Base-by-base conservation (phyloP, 2,113 vertebrate species). In the Tretioscincus oriximinensis region DNA sequence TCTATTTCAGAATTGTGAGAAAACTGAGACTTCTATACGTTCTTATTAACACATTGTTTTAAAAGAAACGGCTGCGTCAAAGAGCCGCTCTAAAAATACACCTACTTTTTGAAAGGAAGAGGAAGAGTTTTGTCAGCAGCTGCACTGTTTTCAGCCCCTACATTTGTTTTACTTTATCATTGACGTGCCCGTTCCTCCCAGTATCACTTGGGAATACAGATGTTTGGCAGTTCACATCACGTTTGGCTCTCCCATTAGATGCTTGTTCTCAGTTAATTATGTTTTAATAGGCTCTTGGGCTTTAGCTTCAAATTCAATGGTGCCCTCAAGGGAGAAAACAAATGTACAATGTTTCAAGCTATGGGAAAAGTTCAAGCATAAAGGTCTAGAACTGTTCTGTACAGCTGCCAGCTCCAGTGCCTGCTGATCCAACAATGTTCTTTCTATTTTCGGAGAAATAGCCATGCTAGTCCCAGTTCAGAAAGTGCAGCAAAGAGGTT, bases 191-290 rank as follows among this genome's bases (percentile, higher is more conserved):
- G 67, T 74, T 65, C 84, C 74, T 41, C 0, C 0, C 65, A 72
- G 16, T 80, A 63, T 76, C 0, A 0, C 0, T 84, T 90, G 90
- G 0, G 86, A 92, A 41, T 0, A 0, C 88, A 89, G 88, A 83
- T 80, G 86, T 63, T 86, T 60, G 76, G 89, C 84, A 83, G 80
- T 92, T 91, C 91, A 89, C 90, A 88, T 86, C 84, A 82, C 74
- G 80, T 64, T 81, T 45, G 0, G 0, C 28, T 2, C 80, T 77
- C 81, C 64, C 74, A 65, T 3, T 0, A 0, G 78, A 81, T 85
- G 80, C 88, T 90, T 90, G 78, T 91, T 87, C 73, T 31, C 73
- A 73, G 85, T 81, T 86, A 92, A 89, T 88, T 70, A 60, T 47
- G 49, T 76, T 76, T 91, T 89, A 86, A 54, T 72, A 70, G 49